Evolutionary conservation across 2,888 invertebrate species (phyloP).

Genomic region (Drosophila pegasa): DNA sequence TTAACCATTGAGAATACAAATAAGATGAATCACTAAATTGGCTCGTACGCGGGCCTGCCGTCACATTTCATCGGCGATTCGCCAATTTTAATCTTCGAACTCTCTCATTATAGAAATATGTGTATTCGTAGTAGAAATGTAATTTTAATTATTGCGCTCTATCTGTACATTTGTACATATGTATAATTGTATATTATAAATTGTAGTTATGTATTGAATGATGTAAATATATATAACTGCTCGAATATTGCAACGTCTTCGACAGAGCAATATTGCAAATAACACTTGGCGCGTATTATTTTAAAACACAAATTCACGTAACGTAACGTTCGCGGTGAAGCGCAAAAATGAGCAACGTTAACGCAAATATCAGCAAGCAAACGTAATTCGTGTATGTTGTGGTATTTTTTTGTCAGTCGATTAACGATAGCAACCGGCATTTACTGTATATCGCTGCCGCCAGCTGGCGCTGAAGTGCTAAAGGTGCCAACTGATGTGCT

Average conservation of each 20-base stretch:
- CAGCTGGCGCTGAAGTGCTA: slow-evolving; percentile 49
- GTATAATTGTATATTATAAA: slow-evolving; percentile 21
- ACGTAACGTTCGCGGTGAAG: neutral
- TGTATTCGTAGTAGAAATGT: slow-evolving; percentile 31
- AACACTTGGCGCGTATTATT: slow-evolving; percentile 14
- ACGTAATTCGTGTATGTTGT: neutral
- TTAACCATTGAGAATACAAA: slow-evolving; percentile 71
- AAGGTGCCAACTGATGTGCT: slow-evolving; percentile 56
- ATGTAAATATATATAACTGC: slow-evolving; percentile 44
- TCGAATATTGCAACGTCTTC: slow-evolving; percentile 30
- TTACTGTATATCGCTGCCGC: slow-evolving; percentile 17
- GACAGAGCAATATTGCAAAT: slow-evolving; percentile 4
- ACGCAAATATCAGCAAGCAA: slow-evolving; percentile 1
- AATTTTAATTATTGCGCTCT: slow-evolving; percentile 19
- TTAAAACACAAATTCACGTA: slow-evolving; percentile 3
- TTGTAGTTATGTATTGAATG: slow-evolving; percentile 18
- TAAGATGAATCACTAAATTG: slow-evolving; percentile 79
- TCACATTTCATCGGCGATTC: slow-evolving; percentile 21
- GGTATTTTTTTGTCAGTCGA: slow-evolving; percentile 12
- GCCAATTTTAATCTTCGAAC: slow-evolving; percentile 63
- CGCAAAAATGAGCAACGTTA: neutral
- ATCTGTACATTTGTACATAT: slow-evolving; percentile 23
- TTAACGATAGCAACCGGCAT: slow-evolving; percentile 26
- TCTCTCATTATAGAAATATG: slow-evolving; percentile 13
- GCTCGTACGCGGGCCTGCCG: slow-evolving; percentile 4